phyloP scores from a whole-genome alignment of 2,113 vertebrate genomes.

The Plecturocebus donacophilus region DNA sequence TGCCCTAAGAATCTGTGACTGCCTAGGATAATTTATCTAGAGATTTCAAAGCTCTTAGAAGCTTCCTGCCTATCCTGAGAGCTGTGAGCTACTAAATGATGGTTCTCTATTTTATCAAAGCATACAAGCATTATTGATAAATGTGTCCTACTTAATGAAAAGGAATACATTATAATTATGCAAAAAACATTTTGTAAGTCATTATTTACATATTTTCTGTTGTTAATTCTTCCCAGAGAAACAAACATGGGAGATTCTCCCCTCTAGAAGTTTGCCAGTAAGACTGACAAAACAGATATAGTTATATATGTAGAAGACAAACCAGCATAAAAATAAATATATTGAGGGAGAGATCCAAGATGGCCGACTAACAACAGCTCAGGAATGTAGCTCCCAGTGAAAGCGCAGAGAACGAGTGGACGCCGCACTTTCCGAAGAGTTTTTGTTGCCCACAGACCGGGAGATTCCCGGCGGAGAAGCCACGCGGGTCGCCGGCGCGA shows the following conservation, averaged over 20 bases:
- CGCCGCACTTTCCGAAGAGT: no score
- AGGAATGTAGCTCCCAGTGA: no score
- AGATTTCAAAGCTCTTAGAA: background rate
- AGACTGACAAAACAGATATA: background rate
- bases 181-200: slow-evolving; percentile 7
- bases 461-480: no score
- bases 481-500: no score
- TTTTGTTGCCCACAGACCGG: no score
- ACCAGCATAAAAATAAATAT: background rate
- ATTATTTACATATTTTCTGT: background rate
- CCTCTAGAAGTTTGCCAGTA: background rate
- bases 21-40: background rate
- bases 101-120: background rate
- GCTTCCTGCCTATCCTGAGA: background rate
- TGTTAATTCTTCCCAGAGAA: slow-evolving; percentile 33
- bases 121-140: background rate
- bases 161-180: background rate
- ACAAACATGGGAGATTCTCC: background rate
- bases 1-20: background rate
- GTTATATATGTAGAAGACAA: background rate
- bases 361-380: no score
- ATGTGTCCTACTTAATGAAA: background rate
- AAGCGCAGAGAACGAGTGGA: no score
- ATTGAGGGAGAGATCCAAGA: no score
- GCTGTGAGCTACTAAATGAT: background rate